Evolutionary conservation across 2,888 invertebrate genomes (phyloP), one percentile per base, ranked within the genome.

Genomic region (Tipula unca): DNA sequence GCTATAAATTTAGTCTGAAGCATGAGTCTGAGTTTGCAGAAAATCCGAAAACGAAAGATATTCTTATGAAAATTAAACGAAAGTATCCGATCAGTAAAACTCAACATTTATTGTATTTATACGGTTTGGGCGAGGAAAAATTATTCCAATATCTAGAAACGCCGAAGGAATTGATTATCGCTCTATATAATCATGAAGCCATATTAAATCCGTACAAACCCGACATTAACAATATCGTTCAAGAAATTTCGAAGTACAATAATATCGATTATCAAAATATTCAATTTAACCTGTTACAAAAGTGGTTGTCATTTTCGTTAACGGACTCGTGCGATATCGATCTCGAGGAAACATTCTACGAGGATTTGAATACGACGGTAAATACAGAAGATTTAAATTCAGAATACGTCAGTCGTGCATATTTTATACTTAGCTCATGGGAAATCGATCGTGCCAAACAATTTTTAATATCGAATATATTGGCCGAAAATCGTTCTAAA

Each of bases 81-180:
- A 90, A 89, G 87, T 91, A 90, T 88, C 91, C 91, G 36, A 89
- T 90, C 20, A 88, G 90, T 6, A 90, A 91, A 87, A 90, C 90
- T 0, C 91, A 91, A 85, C 90, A 91, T 87, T 87, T 91, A 85
- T 87, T 91, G 0, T 88, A 91, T 86, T 87, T 90, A 1, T 90
- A 90, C 85, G 89, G 89, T 0, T 87, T 91, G 17, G 87, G 88
- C 1, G 90, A 91, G 86, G 91, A 91, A 48, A 89, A 89, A 86
- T 86, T 90, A 0, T 86, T 90, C 86, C 89, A 89, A 13, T 87
- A 90, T 84, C 88, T 91, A 4, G 90, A 91, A 85, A 88, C 89
- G 87, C 91, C 91, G 6, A 86, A 88, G 3, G 89, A 90, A 84
- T 88, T 91, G 3, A 90, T 91, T 20, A 88, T 89, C 85, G 87